These are phyloP conservation scores for Globicephala melas DNA, from an alignment of 2,113 vertebrate species.

Conservation along the genomic window DNA sequence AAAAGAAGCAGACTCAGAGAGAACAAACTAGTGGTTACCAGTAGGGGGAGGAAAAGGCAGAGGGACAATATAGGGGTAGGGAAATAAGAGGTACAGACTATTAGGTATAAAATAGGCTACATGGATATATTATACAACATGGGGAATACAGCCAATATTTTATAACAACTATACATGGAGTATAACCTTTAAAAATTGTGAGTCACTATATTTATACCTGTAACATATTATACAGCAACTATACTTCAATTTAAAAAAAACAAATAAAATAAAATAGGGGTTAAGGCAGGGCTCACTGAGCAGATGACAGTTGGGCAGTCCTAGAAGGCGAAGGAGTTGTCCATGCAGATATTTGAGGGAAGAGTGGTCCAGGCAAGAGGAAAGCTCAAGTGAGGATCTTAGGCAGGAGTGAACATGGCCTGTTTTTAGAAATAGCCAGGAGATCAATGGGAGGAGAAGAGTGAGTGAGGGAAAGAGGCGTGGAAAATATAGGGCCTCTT, in stretches of 20 bases:
- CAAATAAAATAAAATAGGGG: background rate
- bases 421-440: background rate
- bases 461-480: background rate
- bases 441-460: background rate
- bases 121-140: background rate
- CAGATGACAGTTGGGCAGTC: background rate
- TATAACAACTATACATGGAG: background rate
- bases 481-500: background rate
- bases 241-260: background rate
- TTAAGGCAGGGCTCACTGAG: background rate
- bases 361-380: background rate
- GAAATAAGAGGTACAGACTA: background rate
- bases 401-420: fast-evolving
- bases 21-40: background rate
- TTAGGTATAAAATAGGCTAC: background rate
- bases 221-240: background rate
- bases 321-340: background rate
- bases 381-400: background rate
- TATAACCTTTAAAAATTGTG: background rate
- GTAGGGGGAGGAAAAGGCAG: background rate
- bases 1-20: background rate
- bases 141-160: background rate
- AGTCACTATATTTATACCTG: background rate
- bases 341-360: background rate
- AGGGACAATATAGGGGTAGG: background rate